Evolutionary conservation across 2,113 vertebrate genomes (phyloP).

Genomic region (Lampris incognitus): DNA sequence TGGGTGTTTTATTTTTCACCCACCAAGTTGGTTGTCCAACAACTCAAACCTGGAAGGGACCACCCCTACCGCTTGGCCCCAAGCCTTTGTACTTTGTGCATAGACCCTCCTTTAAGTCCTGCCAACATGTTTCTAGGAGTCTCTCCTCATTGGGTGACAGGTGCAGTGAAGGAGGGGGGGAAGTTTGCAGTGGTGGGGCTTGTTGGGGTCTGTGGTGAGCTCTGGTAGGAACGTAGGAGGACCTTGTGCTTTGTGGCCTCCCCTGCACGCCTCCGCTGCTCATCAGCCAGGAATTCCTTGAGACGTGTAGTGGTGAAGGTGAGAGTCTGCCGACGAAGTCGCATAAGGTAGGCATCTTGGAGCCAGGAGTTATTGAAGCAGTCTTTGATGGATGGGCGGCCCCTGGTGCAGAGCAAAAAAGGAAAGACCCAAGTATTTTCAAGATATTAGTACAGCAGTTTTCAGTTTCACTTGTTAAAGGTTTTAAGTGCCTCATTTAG

Average conservation of each 20-base stretch:
- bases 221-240: slow-evolving; percentile 94
- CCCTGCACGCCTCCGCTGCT: slow-evolving; percentile 85
- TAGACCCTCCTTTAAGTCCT: neutral
- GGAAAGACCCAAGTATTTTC: neutral
- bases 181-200: slow-evolving; percentile 81
- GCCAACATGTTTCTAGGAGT: slow-evolving; percentile 31
- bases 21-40: slow-evolving; percentile 29
- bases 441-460: neutral
- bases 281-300: slow-evolving; percentile 94
- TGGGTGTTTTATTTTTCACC: slow-evolving; percentile 2
- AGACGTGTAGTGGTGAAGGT: slow-evolving; percentile 96
- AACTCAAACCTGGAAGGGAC: slow-evolving; percentile 72
- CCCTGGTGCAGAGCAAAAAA: slow-evolving; percentile 80
- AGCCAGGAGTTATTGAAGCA: slow-evolving; percentile 96
- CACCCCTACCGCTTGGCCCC: slow-evolving; percentile 62
- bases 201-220: slow-evolving; percentile 84
- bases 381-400: slow-evolving; percentile 94
- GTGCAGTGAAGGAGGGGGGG: slow-evolving; percentile 62
- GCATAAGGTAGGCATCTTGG: slow-evolving; percentile 98
- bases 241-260: slow-evolving; percentile 95
- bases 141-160: slow-evolving; percentile 80
- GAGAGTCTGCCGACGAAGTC: slow-evolving; percentile 94
- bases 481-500: too few relatives aligned
- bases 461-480: too few relatives aligned
- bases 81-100: slow-evolving; percentile 26